Conservation (phyloP, 1,140 invertebrate genomes). For the Trinorchestia longiramus region DNA sequence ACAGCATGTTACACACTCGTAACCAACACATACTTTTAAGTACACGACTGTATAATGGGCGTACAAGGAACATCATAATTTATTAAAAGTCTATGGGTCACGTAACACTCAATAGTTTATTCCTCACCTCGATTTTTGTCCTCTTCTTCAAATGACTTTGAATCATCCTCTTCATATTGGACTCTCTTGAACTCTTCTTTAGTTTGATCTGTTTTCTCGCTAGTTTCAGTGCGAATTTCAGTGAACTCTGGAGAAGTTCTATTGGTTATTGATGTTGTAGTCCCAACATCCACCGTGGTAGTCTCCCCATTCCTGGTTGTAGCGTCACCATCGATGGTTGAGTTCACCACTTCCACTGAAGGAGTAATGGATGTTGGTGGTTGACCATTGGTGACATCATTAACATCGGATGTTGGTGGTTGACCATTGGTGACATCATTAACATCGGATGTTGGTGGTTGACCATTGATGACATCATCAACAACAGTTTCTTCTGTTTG, state of each 20-base stretch:
- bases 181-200: background rate
- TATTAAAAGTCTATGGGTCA: no score
- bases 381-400: background rate
- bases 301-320: background rate
- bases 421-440: background rate
- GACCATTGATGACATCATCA: background rate
- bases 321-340: background rate
- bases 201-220: no score
- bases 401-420: background rate
- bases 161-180: background rate
- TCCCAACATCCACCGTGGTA: background rate
- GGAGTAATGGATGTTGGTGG: background rate
- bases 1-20: no score
- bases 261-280: no score
- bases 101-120: no score
- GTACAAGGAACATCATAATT: no score
- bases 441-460: background rate
- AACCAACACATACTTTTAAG: no score
- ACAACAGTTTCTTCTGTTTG: background rate
- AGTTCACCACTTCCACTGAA: background rate
- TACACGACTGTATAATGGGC: no score
- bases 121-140: no score
- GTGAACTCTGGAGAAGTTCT: no score
- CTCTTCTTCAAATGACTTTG: background rate
- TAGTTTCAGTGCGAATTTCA: no score